Evolutionary conservation across 2,888 invertebrate genomes (phyloP).

Genomic region (Spatulosminthurus flaviceps): DNA sequence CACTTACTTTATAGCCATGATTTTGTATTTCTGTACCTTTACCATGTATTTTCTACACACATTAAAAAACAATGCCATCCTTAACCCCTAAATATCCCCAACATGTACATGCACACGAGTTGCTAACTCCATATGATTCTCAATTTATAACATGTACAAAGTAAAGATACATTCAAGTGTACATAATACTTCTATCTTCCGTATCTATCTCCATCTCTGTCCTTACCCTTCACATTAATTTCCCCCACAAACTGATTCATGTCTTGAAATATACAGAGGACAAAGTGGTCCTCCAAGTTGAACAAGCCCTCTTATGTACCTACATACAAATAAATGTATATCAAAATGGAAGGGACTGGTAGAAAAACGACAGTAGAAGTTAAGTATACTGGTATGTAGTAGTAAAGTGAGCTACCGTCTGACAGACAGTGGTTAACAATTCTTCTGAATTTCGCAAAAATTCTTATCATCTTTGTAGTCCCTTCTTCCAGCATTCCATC

Average conservation of each 20-base stretch:
- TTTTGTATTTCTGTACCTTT: too few relatives aligned
- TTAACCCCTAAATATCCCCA: too few relatives aligned
- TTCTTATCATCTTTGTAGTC: neutral
- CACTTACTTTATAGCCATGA: too few relatives aligned
- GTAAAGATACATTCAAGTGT: neutral
- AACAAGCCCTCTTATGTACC: neutral
- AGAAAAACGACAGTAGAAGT: neutral
- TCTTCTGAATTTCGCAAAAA: constrained; percentile 40
- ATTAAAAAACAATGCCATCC: too few relatives aligned
- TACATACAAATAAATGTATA: neutral
- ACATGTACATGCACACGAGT: too few relatives aligned
- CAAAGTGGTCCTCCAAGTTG: constrained; percentile 20
- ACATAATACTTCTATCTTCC: neutral
- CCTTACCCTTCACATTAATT: constrained; percentile 33
- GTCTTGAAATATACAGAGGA: constrained; percentile 34
- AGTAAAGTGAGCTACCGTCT: constrained; percentile 6
- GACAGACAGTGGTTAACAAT: constrained; percentile 12
- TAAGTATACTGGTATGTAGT: too few relatives aligned
- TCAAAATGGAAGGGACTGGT: neutral
- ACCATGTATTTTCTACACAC: too few relatives aligned
- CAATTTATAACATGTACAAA: too few relatives aligned
- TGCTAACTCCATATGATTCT: too few relatives aligned
- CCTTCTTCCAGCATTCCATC: constrained; percentile 6
- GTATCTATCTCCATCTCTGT: neutral
- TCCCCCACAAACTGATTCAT: constrained; percentile 36